Percentiles rank a stretch among this genome's conserved stretches.
phyloP scores from a whole-genome alignment of 2,797 vertebrate genomes.

The Alfaro cultratus region DNA sequence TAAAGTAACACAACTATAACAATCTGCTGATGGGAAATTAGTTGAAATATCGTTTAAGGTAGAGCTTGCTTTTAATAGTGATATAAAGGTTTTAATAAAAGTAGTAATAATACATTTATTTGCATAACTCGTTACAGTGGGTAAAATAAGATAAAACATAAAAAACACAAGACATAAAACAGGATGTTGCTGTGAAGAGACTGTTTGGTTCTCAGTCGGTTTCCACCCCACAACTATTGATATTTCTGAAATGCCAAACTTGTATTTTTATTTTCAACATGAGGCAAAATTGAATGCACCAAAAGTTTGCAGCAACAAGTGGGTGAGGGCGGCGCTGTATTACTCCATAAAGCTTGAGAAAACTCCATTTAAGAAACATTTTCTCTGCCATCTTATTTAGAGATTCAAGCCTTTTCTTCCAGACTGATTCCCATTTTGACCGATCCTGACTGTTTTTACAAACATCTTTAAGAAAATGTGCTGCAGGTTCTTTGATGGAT shows the following conservation, averaged over 20 bases:
- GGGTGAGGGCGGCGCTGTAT: not conserved
- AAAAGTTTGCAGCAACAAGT: not conserved
- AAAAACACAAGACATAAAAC: no score
- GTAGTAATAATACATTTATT: no score
- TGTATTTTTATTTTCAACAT: not conserved
- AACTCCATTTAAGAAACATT: not conserved
- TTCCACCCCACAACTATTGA: not conserved
- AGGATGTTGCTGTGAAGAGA: not conserved
- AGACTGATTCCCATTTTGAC: not conserved
- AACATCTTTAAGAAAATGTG: not conserved
- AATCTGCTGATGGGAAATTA: not conserved
- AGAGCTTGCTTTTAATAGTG: not conserved
- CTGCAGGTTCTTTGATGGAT: not conserved
- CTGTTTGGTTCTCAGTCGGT: not conserved
- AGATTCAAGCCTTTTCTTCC: not conserved
- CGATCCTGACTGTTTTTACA: not conserved
- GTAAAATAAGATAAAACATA: no score
- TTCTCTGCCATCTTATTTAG: not conserved
- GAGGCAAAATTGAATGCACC: not conserved
- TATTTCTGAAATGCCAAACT: not conserved
- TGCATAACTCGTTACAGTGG: no score
- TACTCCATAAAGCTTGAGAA: not conserved
- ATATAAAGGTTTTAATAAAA: not conserved
- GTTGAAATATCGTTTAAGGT: not conserved
- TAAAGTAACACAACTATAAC: not conserved